Percentiles rank a stretch among this genome's conserved stretches.
Evolutionary conservation across 2,113 vertebrate genomes (phyloP).

Genomic region (Notechis scutatus): DNA sequence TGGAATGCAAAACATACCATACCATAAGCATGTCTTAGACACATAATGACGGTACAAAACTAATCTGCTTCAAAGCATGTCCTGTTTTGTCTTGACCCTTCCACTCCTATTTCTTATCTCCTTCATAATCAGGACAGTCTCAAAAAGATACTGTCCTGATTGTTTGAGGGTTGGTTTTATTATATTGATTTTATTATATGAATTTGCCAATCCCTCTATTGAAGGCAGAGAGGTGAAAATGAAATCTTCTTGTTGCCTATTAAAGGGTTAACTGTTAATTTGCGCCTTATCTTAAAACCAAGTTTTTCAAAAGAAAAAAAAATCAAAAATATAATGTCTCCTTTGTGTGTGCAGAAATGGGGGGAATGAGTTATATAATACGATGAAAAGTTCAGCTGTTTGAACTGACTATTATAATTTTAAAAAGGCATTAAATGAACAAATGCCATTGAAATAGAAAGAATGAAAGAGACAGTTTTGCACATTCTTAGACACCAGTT

Average conservation of each 20-base stretch:
- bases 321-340: not conserved
- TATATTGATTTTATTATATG: not conserved
- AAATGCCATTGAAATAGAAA: not conserved
- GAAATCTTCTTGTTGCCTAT: not conserved
- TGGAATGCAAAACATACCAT: slow-evolving; percentile 27
- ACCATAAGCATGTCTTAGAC: slow-evolving; percentile 15
- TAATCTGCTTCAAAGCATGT: slow-evolving; percentile 15
- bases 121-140: not conserved
- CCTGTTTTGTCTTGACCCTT: slow-evolving; percentile 26
- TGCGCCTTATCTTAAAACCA: not conserved
- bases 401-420: not conserved
- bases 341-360: not conserved
- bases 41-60: slow-evolving; percentile 34
- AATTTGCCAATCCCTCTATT: not conserved
- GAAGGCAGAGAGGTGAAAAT: not conserved
- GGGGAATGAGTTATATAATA: not conserved
- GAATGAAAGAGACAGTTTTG: not conserved
- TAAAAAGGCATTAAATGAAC: not conserved
- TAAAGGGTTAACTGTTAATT: not conserved
- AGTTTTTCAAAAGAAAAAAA: not conserved
- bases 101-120: slow-evolving; percentile 21
- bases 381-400: not conserved
- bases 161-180: slow-evolving; percentile 1
- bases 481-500: not conserved
- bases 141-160: not conserved